A percentile compares a stretch with the other conserved stretches of the same genome.
These are phyloP conservation scores for Hirundichthys speculiger DNA, from an alignment of 2,113 vertebrate species.

Conservation along the genomic window DNA sequence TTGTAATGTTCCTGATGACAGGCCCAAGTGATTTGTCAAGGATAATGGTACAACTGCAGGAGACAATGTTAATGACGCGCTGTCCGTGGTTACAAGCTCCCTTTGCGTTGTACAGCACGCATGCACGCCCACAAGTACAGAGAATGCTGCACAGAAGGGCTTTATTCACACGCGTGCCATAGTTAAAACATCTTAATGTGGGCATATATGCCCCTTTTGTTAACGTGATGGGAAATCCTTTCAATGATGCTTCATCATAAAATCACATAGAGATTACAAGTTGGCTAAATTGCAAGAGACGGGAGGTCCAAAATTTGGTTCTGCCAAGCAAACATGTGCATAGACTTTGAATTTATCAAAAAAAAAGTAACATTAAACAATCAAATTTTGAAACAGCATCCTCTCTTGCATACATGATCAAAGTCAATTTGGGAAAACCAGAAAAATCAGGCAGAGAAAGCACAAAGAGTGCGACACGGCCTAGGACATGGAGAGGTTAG, in stretches of 20 bases:
- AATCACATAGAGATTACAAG: background rate
- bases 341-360: no score
- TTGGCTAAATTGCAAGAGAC: no score
- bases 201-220: slow-evolving; percentile 40
- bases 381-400: no score
- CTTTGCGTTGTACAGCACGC: slow-evolving; percentile 35
- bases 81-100: slow-evolving; percentile 53
- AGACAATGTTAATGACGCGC: slow-evolving; percentile 75
- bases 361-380: no score
- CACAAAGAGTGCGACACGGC: slow-evolving; percentile 19
- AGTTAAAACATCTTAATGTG: slow-evolving; percentile 9
- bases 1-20: slow-evolving; percentile 56
- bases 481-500: slow-evolving; percentile 30
- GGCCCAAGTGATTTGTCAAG: slow-evolving; percentile 64
- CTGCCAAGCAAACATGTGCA: no score
- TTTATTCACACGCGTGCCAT: background rate
- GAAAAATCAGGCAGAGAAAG: background rate
- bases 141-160: background rate
- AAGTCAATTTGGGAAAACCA: background rate
- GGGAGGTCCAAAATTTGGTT: no score
- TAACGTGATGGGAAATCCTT: background rate
- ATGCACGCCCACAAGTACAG: background rate
- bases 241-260: background rate
- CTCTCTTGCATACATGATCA: no score
- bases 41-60: slow-evolving; percentile 58